Base-by-base conservation (phyloP, 1,140 invertebrate species). In the Nomia melanderi region DNA sequence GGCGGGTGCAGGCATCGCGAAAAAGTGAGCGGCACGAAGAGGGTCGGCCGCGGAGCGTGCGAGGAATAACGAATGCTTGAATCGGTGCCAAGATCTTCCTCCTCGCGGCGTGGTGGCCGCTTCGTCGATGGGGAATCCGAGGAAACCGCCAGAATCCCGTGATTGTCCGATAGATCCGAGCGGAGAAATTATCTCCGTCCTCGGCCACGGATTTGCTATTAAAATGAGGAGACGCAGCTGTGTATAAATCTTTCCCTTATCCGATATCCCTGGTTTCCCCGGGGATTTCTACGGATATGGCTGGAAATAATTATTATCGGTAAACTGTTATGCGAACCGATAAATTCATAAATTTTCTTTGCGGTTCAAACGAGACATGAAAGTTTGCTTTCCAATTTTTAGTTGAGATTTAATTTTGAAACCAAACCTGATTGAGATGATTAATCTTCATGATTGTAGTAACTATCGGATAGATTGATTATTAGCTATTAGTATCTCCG, bases 61-160 rank as follows among this genome's bases (percentile, higher is more conserved):
- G 53, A 66, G 59, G 76, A 74, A 81, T 81, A 88, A 85, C 81
- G 84, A 87, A 85, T 84, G 78, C 82, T 88, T 90, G 88, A 90
- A 87, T 79, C 62, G 70, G 83, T 88, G 87, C 85, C 88, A 89
- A 84, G 82, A 85, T 77, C 73, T 87, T 83, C 59, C 57, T 65
- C 31, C 57, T 23, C 27, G 29, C 31, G 56, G 69, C 53, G 41
- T 57, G n/a, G 27, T 47, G 39, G 39, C 33, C 7, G 8, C 41
- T 1, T 31, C 66, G n/a, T 53, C 31, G 31, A 36, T 27, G 69
- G 36, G 39, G 60, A 27, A 72, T 56, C 41, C 31, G 36, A 57
- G 56, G 57, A 64, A 59, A 59, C n/a, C 36, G 57, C 14, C 64
- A 17, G 56, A 14, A 67, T 31, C 25, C 7, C 7, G 25, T 7